Base-by-base conservation (phyloP, 2,113 vertebrate species). In the Lepidothrix coronata region DNA sequence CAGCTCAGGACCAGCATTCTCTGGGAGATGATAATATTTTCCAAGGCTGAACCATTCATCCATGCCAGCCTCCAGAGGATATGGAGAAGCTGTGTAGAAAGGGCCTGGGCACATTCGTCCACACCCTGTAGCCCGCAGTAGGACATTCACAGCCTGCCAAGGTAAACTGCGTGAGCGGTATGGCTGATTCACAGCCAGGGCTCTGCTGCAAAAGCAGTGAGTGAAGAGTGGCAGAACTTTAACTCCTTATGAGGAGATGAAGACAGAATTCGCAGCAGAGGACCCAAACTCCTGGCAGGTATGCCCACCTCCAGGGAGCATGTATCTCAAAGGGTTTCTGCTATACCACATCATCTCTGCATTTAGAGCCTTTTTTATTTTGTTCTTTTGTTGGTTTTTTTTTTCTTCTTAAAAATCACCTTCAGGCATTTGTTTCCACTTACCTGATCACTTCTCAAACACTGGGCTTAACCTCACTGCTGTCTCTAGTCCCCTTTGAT, bases 111-210 rank as follows among this genome's bases (percentile, higher is more conserved):
- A 43, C 88, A n/a, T 86, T 82, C 2, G 12, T 78, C 48, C 86
- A 44, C 96, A 77, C 92, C 95, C 88, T 88, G 66, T 20, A 82
- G 83, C 41, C 72, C 33, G 67, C 21, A 8, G 72, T 12, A 85
- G 74, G 61, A 86, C 3, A 15, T 90, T 91, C 51, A 19, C 43
- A 66, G 84, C 46, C 63, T 94, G 96, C 95, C 94, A 96, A 95
- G 83, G 95, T 93, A 94, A 96, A 91, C 88, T 52, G 31, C 20
- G 2, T 25, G 79, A 95, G 62, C 13, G 0, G 68, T 80, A 8
- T 1, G 6, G 58, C 74, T 91, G 3, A 44, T 75, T 81, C 61
- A 54, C 62, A 82, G 74, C 66, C 96, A 94, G 59, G 52, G 57
- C 81, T 78, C 76, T 49, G 28, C 73, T 67, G 85, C 57, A 63